Base-by-base conservation (phyloP, 2,113 vertebrate genomes). In the Lepus timidus region DNA sequence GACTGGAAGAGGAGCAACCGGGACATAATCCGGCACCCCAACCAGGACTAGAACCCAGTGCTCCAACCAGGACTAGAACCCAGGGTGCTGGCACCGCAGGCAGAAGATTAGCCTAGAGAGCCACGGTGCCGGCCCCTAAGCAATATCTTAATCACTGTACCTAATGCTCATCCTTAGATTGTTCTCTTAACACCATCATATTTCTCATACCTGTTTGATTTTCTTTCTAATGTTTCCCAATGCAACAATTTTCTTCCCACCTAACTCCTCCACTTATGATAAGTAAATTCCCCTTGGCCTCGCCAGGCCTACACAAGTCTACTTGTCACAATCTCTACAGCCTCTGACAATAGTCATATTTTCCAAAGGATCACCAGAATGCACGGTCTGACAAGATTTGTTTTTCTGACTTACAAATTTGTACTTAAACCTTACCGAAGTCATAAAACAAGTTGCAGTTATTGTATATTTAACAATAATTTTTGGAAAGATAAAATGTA, bases 401-500 rank as follows among this genome's bases (percentile, higher is more conserved):
- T 82, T 79, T 85, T 87, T 58, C 31, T 44, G 70, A 85, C 44
- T 33, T 87, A 83, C 31, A 73, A 75, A 49, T 74, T 61, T 92
- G n/a, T 80, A 62, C 27, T 89, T 89, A 95, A 88, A 74, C 17
- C 9, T 91, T 92, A 78, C 23, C 4, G n/a, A 86, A 44, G 9
- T 68, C 23, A 84, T 51, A 68, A 74, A 58, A 61, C 64, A 83
- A 93, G 58, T 82, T 81, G 23, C 23, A 64, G 17, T 86, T 51
- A 36, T n/a, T 52, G 20, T 39, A 16, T 17, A 90, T 29, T 85
- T 93, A 68, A 22, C 29, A 84, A 85, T 65, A 13, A 79, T 29
- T 9, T 58, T n/a, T 25, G 13, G 12, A 27, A 44, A 83, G 67
- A 23, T 33, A 65, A 67, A 85, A 73, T 49, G 49, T 10, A 68